Percentiles rank a stretch among this genome's conserved stretches.
Conservation (phyloP, 2,113 vertebrate genomes). For the Xerus inauris region DNA sequence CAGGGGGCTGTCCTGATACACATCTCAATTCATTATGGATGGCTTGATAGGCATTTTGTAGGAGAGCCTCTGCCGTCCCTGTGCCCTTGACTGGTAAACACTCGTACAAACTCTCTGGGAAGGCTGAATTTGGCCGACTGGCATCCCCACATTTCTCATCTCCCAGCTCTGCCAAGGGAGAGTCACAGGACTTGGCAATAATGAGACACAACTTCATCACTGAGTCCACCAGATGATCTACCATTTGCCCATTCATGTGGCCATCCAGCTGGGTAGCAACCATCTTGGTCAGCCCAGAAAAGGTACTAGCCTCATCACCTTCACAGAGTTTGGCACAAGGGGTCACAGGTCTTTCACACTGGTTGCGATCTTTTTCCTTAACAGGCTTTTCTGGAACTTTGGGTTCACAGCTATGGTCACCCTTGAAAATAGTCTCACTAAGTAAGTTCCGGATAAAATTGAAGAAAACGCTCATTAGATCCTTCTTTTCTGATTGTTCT, state of each 20-base stretch:
- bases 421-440: slow-evolving; percentile 77
- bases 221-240: slow-evolving; percentile 76
- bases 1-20: slow-evolving; percentile 7
- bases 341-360: neutral
- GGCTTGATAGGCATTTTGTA: slow-evolving; percentile 76
- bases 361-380: slow-evolving; percentile 25
- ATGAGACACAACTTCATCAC: slow-evolving; percentile 82
- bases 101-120: slow-evolving; percentile 54
- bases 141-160: slow-evolving; percentile 69
- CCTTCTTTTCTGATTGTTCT: slow-evolving; percentile 75
- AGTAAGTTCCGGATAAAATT: slow-evolving; percentile 80
- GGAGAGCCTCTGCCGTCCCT: slow-evolving; percentile 58
- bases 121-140: slow-evolving; percentile 25
- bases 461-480: slow-evolving; percentile 75
- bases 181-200: slow-evolving; percentile 81
- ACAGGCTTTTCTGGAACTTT: neutral
- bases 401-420: neutral
- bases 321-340: slow-evolving; percentile 18
- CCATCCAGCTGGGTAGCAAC: slow-evolving; percentile 58
- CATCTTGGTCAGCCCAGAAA: slow-evolving; percentile 72
- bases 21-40: slow-evolving; percentile 69
- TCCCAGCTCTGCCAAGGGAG: slow-evolving; percentile 70
- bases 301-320: neutral
- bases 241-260: slow-evolving; percentile 63
- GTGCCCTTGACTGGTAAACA: slow-evolving; percentile 70